Evolutionary conservation across 2,888 invertebrate genomes (phyloP).

Genomic region (Desoria tigrina): DNA sequence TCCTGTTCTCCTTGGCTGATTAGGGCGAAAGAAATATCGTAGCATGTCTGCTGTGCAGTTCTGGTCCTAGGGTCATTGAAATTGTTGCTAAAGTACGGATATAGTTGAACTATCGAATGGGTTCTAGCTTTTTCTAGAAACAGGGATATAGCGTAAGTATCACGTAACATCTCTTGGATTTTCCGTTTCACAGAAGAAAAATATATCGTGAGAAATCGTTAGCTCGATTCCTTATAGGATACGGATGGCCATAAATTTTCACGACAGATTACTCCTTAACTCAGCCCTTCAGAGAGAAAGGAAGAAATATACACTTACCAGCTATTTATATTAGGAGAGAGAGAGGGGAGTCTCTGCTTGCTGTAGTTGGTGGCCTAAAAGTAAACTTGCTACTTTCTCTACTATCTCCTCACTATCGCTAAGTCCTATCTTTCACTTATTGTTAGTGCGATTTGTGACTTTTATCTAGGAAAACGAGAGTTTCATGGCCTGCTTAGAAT

Average conservation of each 20-base stretch:
- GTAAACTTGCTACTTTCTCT: conserved; percentile 12
- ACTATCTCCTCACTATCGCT: conserved; percentile 1
- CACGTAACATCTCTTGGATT: too few species aligned
- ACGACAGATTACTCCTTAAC: conserved; percentile 46
- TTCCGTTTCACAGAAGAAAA: conserved; percentile 17
- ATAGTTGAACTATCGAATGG: too few species aligned
- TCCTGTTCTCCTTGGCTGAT: conserved; percentile 8
- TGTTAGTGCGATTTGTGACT: conserved; percentile 20
- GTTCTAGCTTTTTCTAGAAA: too few species aligned
- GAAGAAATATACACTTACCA: conserved; percentile 23
- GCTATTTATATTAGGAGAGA: conserved; percentile 11
- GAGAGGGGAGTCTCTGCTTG: too few species aligned
- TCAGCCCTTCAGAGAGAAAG: conserved; percentile 28
- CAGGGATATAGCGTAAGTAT: too few species aligned
- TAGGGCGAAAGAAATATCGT: conserved; percentile 12
- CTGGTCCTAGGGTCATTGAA: too few species aligned
- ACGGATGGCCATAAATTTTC: conserved; percentile 44
- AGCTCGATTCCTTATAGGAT: conserved; percentile 23
- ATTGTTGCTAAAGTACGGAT: too few species aligned
- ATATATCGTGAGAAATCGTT: conserved; percentile 48
- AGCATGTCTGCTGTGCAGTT: too few species aligned
- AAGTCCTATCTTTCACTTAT: conserved; percentile 21
- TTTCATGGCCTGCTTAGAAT: conserved; percentile 13
- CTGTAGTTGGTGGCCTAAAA: conserved; percentile 15
- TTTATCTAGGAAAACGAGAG: conserved; percentile 23